Evolutionary conservation across 2,888 invertebrate genomes (phyloP).

Genomic region (Pherbina coryleti): DNA sequence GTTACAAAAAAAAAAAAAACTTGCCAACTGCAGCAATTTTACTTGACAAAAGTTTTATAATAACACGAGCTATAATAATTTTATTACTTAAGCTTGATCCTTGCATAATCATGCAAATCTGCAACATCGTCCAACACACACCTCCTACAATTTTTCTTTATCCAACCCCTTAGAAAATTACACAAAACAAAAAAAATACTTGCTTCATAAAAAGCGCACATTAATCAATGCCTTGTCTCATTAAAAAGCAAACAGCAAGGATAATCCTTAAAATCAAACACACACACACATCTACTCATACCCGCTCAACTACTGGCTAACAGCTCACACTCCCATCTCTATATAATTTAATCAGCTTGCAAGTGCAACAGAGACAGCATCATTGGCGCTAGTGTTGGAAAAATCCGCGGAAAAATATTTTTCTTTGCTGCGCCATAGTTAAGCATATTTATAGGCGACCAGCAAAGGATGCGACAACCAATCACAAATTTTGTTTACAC

Average conservation of each 20-base stretch:
- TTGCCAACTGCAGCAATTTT: no score
- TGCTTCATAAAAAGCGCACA: not conserved
- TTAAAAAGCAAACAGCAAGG: slow-evolving; percentile 13
- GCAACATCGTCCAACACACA: no score
- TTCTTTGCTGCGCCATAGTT: slow-evolving; percentile 9
- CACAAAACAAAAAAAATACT: not conserved
- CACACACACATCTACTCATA: not conserved
- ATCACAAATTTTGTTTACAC: slow-evolving; percentile 54
- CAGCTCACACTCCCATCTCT: not conserved
- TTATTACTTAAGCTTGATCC: no score
- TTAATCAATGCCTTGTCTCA: not conserved
- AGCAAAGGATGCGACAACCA: slow-evolving; percentile 46
- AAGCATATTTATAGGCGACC: slow-evolving; percentile 1
- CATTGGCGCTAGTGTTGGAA: not conserved
- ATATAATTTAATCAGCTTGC: no score
- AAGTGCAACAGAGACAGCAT: not conserved
- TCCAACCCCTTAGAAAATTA: not conserved
- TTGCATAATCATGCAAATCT: no score
- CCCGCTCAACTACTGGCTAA: not conserved
- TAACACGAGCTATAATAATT: no score
- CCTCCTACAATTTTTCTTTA: no score
- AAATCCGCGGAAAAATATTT: not conserved
- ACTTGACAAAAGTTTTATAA: no score
- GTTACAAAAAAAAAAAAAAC: no score
- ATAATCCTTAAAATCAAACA: not conserved